Conservation (phyloP, 2,797 vertebrate genomes). For the Pempheris klunzingeri region DNA sequence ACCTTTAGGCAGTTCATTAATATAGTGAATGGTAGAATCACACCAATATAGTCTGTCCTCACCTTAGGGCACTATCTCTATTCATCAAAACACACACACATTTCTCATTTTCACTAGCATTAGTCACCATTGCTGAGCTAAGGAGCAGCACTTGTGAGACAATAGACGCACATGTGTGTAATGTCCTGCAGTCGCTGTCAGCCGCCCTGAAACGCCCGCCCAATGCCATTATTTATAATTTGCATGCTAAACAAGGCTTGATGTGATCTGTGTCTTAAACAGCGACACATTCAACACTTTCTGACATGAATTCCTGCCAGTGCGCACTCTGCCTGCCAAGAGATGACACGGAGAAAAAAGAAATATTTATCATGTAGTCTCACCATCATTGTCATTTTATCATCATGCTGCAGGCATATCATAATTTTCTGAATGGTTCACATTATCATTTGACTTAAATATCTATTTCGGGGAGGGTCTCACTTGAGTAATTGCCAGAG, state of each 20-base stretch:
- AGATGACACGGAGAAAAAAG: slow-evolving; percentile 44
- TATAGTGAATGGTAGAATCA: slow-evolving; percentile 90
- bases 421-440: slow-evolving; percentile 53
- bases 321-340: slow-evolving; percentile 8
- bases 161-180: slow-evolving; percentile 66
- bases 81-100: slow-evolving; percentile 85
- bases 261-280: slow-evolving; percentile 59
- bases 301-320: slow-evolving; percentile 28
- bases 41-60: slow-evolving; percentile 88
- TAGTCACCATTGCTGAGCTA: slow-evolving; percentile 80
- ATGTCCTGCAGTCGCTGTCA: slow-evolving; percentile 56
- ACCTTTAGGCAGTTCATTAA: slow-evolving; percentile 99
- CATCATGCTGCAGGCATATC: slow-evolving; percentile 50
- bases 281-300: slow-evolving; percentile 5
- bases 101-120: slow-evolving; percentile 89
- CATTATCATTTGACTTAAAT: slow-evolving; percentile 62
- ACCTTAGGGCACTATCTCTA: slow-evolving; percentile 89
- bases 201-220: slow-evolving; percentile 50
- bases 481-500: slow-evolving; percentile 60
- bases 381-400: slow-evolving; percentile 56
- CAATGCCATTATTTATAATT: slow-evolving; percentile 58
- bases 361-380: slow-evolving; percentile 38
- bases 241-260: slow-evolving; percentile 53
- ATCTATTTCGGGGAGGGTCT: slow-evolving; percentile 58
- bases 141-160: slow-evolving; percentile 69